Conservation (phyloP, 2,113 vertebrate species). For the Ctenodactylus gundi region DNA sequence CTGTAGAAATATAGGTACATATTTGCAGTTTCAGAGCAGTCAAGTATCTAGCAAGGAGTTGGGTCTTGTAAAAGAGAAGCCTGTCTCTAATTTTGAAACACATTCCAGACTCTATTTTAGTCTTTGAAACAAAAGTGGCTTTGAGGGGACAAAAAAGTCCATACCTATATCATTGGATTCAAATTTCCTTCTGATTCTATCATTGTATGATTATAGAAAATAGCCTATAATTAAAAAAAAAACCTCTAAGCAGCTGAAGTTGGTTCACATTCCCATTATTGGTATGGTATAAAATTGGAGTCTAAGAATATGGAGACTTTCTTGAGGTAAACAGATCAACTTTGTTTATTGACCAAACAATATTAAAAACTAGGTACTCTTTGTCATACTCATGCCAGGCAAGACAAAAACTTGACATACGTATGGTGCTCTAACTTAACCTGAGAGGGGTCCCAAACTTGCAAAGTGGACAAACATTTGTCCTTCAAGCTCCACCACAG, state of each 20-base stretch:
- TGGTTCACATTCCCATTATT: not conserved
- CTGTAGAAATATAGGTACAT: not conserved
- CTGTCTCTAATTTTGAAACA: not conserved
- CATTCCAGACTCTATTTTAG: not conserved
- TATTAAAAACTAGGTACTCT: not conserved
- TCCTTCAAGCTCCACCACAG: constrained; percentile 39
- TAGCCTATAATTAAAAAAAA: not conserved
- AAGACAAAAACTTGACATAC: constrained; percentile 36
- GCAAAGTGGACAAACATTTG: not conserved
- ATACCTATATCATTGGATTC: not conserved
- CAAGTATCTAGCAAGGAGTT: not conserved
- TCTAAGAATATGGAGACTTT: not conserved
- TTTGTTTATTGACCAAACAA: constrained; percentile 42
- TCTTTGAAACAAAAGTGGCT: too few relatives aligned
- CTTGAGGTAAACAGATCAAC: not conserved
- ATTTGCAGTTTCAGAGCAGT: not conserved
- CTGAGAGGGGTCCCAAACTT: constrained; percentile 47
- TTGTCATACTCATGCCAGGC: not conserved
- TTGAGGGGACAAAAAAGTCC: not conserved
- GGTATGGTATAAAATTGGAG: not conserved
- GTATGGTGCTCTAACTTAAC: constrained; percentile 9
- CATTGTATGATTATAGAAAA: not conserved
- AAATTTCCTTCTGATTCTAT: constrained; percentile 22
- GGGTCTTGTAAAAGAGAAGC: not conserved
- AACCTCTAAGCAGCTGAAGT: not conserved